Evolutionary conservation across 2,888 invertebrate species (phyloP).

Genomic region (Nemapogon koenigi): DNA sequence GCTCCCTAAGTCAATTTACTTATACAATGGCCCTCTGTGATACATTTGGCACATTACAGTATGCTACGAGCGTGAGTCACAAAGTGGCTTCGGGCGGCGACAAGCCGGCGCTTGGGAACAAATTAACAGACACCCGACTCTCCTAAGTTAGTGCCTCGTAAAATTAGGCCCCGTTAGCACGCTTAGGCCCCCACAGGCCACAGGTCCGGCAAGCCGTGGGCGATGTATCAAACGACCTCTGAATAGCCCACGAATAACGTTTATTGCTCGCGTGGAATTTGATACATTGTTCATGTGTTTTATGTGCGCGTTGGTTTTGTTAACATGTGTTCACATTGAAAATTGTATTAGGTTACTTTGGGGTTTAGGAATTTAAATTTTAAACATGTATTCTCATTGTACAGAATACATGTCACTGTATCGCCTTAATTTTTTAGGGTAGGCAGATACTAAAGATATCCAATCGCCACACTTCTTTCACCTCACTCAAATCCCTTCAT

Average conservation of each 20-base stretch:
- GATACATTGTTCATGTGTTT: neutral
- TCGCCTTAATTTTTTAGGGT: too few relatives aligned
- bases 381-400: too few relatives aligned
- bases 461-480: too few relatives aligned
- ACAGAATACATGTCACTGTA: too few relatives aligned
- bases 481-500: too few relatives aligned
- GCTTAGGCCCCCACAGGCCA: conserved; percentile 23
- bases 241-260: conserved; percentile 4
- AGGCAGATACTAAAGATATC: too few relatives aligned
- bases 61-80: conserved; percentile 38
- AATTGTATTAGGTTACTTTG: too few relatives aligned
- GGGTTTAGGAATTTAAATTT: too few relatives aligned
- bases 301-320: neutral
- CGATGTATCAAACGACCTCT: conserved; percentile 3
- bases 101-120: conserved; percentile 47
- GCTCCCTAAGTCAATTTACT: too few relatives aligned
- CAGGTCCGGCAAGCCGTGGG: conserved; percentile 21
- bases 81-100: conserved; percentile 50
- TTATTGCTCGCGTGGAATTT: conserved; percentile 1
- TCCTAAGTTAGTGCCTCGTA: conserved; percentile 60
- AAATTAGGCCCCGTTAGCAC: conserved; percentile 57
- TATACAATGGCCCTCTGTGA: too few relatives aligned
- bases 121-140: conserved; percentile 59
- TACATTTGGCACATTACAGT: too few relatives aligned
- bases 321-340: too few relatives aligned